phyloP scores from a whole-genome alignment of 2,888 invertebrate genomes.

The Hartigia nigra region DNA sequence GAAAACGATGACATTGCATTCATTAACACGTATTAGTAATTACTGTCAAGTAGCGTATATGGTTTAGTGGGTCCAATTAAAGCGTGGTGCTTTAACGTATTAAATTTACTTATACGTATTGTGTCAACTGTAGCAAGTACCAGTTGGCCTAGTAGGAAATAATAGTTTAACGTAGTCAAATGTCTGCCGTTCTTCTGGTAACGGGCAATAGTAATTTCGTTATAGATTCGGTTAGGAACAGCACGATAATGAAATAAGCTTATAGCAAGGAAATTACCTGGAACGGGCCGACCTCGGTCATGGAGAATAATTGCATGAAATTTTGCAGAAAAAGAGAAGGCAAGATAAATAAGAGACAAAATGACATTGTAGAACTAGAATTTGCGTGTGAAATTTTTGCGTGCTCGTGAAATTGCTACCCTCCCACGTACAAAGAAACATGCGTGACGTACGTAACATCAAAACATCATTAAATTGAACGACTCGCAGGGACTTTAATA shows the following conservation, averaged over 20 bases:
- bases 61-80: background rate
- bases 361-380: background rate
- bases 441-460: background rate
- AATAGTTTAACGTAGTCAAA: background rate
- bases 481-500: background rate
- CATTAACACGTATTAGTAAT: background rate
- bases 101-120: background rate
- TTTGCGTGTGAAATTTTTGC: background rate
- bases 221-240: background rate
- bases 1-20: background rate
- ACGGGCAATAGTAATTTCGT: background rate
- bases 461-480: background rate
- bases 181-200: background rate
- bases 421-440: background rate
- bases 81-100: background rate
- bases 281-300: background rate
- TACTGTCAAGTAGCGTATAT: background rate
- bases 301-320: background rate
- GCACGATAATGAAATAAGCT: background rate
- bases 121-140: background rate
- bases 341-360: background rate
- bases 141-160: background rate
- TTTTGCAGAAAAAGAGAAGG: background rate
- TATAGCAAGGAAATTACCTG: background rate
- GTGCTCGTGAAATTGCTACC: background rate